Conservation (phyloP, 30 jellyfish, hydroid and myxozoan species). For the Aurelia aurita region DNA sequence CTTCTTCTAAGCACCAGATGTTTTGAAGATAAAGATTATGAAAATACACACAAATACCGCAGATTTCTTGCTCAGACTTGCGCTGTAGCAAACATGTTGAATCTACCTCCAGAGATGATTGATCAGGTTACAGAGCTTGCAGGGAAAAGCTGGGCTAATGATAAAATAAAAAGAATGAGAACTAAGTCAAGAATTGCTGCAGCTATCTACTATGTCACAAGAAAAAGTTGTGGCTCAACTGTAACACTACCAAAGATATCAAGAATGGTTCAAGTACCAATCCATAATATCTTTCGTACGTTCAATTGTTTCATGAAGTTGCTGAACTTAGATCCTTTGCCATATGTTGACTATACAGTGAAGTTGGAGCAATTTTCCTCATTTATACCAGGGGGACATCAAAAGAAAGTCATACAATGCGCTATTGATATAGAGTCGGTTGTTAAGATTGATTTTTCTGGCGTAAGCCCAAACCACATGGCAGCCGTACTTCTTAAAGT, state of each 20-base stretch:
- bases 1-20: background rate
- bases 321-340: conserved; percentile 32
- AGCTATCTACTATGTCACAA: conserved; percentile 23
- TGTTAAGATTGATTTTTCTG: background rate
- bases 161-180: conserved; percentile 6
- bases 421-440: conserved; percentile 37
- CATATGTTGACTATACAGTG: background rate
- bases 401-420: conserved; percentile 14
- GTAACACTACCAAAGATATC: background rate
- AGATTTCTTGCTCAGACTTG: conserved; percentile 30
- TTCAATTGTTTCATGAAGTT: background rate
- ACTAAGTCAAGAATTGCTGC: conserved; percentile 55
- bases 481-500: conserved; percentile 38
- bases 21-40: background rate
- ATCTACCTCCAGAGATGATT: conserved; percentile 15
- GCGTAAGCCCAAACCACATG: conserved; percentile 9
- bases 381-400: background rate
- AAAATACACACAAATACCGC: background rate
- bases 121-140: conserved; percentile 35
- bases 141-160: conserved; percentile 3
- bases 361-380: background rate
- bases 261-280: conserved; percentile 14
- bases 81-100: conserved; percentile 19
- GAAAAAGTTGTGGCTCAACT: background rate
- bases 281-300: background rate